Conservation (phyloP, 2,888 invertebrate species). For the Laothoe populi region DNA sequence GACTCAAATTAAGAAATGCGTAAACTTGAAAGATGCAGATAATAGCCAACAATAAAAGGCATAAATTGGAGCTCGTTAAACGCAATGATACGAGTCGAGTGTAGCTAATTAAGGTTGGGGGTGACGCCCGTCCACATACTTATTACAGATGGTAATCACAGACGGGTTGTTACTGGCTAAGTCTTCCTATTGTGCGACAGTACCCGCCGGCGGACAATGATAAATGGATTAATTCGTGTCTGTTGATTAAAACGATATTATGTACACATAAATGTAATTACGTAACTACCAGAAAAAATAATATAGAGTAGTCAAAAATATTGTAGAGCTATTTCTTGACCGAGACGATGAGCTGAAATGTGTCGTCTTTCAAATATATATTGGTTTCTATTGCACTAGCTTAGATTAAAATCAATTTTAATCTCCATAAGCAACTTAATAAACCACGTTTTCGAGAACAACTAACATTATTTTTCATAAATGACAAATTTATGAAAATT, state of each 20-base stretch:
- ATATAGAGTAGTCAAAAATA: background rate
- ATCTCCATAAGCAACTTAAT: too few species aligned
- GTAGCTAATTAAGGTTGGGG: conserved; percentile 61
- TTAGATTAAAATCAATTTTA: too few species aligned
- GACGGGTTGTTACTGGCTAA: conserved; percentile 36
- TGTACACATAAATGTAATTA: background rate
- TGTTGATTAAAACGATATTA: conserved; percentile 45
- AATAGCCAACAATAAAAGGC: conserved; percentile 46
- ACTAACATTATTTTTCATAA: too few species aligned
- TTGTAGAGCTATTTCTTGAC: background rate
- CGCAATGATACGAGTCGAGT: conserved; percentile 32
- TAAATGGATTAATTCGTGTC: conserved; percentile 52
- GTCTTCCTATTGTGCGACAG: conserved; percentile 56
- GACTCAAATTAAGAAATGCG: conserved; percentile 27
- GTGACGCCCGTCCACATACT: conserved; percentile 54
- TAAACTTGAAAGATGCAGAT: conserved; percentile 33
- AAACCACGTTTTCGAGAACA: too few species aligned
- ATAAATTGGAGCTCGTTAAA: conserved; percentile 42
- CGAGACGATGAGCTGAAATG: background rate
- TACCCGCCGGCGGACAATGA: conserved; percentile 55
- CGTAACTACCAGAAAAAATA: background rate
- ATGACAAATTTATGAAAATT: too few species aligned
- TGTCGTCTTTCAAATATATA: too few species aligned
- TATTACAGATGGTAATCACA: conserved; percentile 65
- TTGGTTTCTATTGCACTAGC: too few species aligned